Evolutionary conservation across 2,888 invertebrate species (phyloP), one percentile per base, ranked within the genome.

Genomic region (Anodontia alba): DNA sequence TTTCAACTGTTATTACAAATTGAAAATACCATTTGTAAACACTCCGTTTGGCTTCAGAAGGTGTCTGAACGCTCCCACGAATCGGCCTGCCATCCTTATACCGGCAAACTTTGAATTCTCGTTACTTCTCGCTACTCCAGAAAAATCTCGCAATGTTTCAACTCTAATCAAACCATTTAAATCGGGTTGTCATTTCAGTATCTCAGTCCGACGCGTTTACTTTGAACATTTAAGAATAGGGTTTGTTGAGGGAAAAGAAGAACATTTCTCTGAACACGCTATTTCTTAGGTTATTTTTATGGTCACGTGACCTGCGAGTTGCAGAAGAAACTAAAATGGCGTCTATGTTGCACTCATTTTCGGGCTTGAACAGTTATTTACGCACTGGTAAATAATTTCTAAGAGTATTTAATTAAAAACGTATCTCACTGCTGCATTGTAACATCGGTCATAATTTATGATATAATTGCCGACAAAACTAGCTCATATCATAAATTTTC

Each of bases 71-170:
- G 86, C 89, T 68, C 84, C 83, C 51, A 86, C 51, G 33, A 88
- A 73, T 71, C 89, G 86, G 80, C 87, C 87, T 78, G 90, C 89
- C 91, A 90, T 90, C 38, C 57, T 76, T 74, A 26, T 76, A 73
- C 80, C 78, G 81, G 87, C 84, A 88, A 87, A 87, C 90, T 89
- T 90, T 90, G 91, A 85, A 76, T 88, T 86, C 90, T 83, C 88
- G 89, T 73, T 70, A 57, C 36, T 12, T 83, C 88, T 71, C 90
- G 84, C 49, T 12, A 42, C 70, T 43, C 66, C 51, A 33, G 29
- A 49, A 26, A 72, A 72, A 67, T 78, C 81, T 62, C 77, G 75
- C 33, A 8, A 31, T 33, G 5, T 62, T 62, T 62, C 15, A 31
- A 62, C 23, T 15, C 5, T 1, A 10, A 54, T 54, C 23, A 26